A percentile compares a stretch with the other conserved stretches of the same genome.
Conservation (phyloP, 1,140 invertebrate species). For the Drosophila lowei region DNA sequence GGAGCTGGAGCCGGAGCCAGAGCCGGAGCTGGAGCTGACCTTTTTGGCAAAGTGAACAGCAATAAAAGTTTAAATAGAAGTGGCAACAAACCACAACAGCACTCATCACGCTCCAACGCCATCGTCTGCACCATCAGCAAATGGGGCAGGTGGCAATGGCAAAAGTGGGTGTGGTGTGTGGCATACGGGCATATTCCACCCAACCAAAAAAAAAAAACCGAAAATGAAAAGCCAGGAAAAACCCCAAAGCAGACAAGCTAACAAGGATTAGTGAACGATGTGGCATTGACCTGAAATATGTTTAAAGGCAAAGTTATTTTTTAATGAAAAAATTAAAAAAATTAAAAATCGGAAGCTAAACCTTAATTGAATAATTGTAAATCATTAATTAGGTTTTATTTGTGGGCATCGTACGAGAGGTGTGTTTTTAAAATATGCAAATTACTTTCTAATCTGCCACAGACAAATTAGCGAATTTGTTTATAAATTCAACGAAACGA, state of each 20-base stretch:
- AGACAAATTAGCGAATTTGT: slow-evolving; percentile 11
- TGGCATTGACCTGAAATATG: slow-evolving; percentile 37
- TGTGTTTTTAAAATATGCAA: slow-evolving; percentile 23
- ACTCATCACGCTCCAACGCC: slow-evolving; percentile 77
- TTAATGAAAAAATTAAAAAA: slow-evolving; percentile 14
- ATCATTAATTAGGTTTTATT: slow-evolving; percentile 26
- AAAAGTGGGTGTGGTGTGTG: slow-evolving; percentile 4
- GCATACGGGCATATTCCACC: neutral
- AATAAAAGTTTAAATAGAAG: slow-evolving; percentile 82
- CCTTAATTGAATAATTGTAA: slow-evolving; percentile 23
- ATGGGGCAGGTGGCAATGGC: slow-evolving; percentile 38
- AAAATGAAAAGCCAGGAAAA: slow-evolving; percentile 6
- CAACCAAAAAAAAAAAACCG: neutral
- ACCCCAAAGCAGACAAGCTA: slow-evolving; percentile 72
- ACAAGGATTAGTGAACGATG: slow-evolving; percentile 57
- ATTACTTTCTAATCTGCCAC: slow-evolving; percentile 33
- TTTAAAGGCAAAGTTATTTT: slow-evolving; percentile 7
- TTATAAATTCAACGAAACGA: slow-evolving; percentile 33
- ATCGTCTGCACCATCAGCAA: slow-evolving; percentile 46
- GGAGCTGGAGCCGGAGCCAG: no score
- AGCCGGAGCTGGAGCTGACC: slow-evolving; percentile 34
- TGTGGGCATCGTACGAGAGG: neutral
- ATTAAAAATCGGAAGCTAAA: slow-evolving; percentile 7
- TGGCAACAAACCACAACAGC: slow-evolving; percentile 79
- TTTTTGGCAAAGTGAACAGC: slow-evolving; percentile 71